Percentiles rank a stretch among this genome's conserved stretches.
Evolutionary conservation across 2,888 invertebrate species (phyloP).

Genomic region (Patella ulyssiponensis): DNA sequence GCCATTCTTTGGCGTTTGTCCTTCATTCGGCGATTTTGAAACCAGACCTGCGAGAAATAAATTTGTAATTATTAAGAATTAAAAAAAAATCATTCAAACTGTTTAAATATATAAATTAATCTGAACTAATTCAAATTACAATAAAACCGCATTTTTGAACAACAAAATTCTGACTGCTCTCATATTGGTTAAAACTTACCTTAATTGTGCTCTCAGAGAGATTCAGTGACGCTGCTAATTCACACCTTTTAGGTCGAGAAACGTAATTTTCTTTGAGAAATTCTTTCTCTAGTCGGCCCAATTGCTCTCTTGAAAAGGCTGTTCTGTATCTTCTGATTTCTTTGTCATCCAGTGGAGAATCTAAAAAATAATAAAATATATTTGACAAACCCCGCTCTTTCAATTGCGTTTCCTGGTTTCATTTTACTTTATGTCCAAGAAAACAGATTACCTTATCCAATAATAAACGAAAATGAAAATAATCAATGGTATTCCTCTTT

Average conservation of each 20-base stretch:
- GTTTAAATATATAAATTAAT: too few species aligned
- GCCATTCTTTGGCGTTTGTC: slow-evolving; percentile 96
- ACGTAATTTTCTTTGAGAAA: slow-evolving; percentile 97
- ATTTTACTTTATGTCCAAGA: too few species aligned
- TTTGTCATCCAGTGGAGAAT: slow-evolving; percentile 24
- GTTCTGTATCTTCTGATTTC: slow-evolving; percentile 84
- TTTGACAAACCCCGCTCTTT: too few species aligned
- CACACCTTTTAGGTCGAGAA: slow-evolving; percentile 91
- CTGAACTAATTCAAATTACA: too few species aligned
- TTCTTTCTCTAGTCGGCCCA: slow-evolving; percentile 91
- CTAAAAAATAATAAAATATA: slow-evolving; percentile 13
- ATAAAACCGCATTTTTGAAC: too few species aligned
- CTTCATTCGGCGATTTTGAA: slow-evolving; percentile 96
- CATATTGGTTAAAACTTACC: slow-evolving; percentile 77
- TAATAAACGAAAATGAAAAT: too few species aligned
- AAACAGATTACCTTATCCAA: too few species aligned
- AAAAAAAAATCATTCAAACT: too few species aligned
- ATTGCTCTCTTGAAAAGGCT: slow-evolving; percentile 94
- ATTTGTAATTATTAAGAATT: too few species aligned
- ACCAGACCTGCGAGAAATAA: slow-evolving; percentile 79
- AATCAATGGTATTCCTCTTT: too few species aligned
- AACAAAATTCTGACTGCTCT: too few species aligned
- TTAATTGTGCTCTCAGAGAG: slow-evolving; percentile 97
- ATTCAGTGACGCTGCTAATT: slow-evolving; percentile 90
- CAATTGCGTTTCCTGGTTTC: too few species aligned